Evolutionary conservation across 2,113 vertebrate species (phyloP).

Genomic region (Halichoerus grypus): DNA sequence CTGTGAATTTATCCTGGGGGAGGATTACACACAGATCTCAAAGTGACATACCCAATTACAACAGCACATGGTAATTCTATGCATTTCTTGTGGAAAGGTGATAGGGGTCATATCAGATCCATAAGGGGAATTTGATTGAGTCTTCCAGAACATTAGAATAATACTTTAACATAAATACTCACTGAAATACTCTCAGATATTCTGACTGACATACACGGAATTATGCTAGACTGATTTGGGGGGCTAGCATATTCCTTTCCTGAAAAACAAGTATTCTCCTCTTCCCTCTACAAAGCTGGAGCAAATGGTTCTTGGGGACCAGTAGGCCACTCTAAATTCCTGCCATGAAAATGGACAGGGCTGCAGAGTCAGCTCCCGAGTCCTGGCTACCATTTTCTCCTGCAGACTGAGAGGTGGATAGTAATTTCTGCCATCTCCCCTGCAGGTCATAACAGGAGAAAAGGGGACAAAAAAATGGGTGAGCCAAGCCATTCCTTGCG

Average conservation of each 20-base stretch:
- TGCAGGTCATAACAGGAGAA: not conserved
- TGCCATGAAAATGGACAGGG: no score
- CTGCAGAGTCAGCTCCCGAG: rapidly evolving
- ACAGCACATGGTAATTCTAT: not conserved
- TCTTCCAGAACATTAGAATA: not conserved
- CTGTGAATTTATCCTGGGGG: not conserved
- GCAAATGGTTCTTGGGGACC: not conserved
- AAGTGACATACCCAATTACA: not conserved
- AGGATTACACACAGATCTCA: not conserved
- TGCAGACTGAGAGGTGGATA: not conserved
- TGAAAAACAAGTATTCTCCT: not conserved
- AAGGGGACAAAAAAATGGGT: not conserved
- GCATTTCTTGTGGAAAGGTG: not conserved
- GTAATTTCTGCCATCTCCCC: not conserved
- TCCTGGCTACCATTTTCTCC: not conserved
- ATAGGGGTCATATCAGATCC: not conserved
- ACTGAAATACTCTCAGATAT: not conserved
- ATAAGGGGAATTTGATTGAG: not conserved
- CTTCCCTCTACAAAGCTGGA: not conserved
- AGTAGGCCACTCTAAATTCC: not conserved
- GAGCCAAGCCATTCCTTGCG: not conserved
- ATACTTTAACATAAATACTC: not conserved
- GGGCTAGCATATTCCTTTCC: not conserved
- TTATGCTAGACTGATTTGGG: not conserved
- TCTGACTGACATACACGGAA: not conserved